Evolutionary conservation across 1,140 invertebrate species (phyloP), one percentile per base, ranked within the genome.

Genomic region (Drosophila tropicalis): DNA sequence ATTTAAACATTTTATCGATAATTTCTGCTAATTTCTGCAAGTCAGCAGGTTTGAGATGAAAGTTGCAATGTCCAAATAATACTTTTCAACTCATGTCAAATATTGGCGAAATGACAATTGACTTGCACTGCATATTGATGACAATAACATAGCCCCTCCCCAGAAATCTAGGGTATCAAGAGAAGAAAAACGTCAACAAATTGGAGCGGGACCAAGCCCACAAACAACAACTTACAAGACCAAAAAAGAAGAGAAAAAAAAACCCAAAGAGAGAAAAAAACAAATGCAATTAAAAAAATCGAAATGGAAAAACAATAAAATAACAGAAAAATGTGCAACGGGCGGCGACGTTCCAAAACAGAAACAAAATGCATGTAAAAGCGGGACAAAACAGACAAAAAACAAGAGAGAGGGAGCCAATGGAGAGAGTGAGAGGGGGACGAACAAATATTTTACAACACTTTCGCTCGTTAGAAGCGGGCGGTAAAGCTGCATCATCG

Each of bases 401-500:
- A 62, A 40, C 25, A n/a, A 62, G 60, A 65, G 39, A 9, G 13
- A 70, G 19, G 22, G 32, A 67, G 63, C n/a, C n/a, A n/a, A 47
- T 72, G 40, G 47, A 32, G 36, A 40, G 39, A 19, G 12, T 19
- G 13, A 34, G 17, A 47, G 64, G 74, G 70, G 86, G 79, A 62
- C 68, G 65, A 75, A 86, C 78, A 85, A 85, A 85, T 85, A 85
- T 85, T 86, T 85, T 81, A 86, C 79, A 86, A 87, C 82, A 86
- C 82, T 86, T 86, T 86, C 82, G 83, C 82, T 86, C 82, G 79
- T 82, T 84, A 85, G 81, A 84, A 84, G 81, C 81, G 70, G 75
- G 81, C 80, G 67, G 71, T 62, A 56, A 51, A 51, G 58, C 19
- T 67, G 67, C 19, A 39, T 57, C 25, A 40, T 34, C 22, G 32